A percentile compares a stretch with the other conserved stretches of the same genome.
Evolutionary conservation across 2,113 vertebrate genomes (phyloP).

Genomic region (Apeltes quadracus): DNA sequence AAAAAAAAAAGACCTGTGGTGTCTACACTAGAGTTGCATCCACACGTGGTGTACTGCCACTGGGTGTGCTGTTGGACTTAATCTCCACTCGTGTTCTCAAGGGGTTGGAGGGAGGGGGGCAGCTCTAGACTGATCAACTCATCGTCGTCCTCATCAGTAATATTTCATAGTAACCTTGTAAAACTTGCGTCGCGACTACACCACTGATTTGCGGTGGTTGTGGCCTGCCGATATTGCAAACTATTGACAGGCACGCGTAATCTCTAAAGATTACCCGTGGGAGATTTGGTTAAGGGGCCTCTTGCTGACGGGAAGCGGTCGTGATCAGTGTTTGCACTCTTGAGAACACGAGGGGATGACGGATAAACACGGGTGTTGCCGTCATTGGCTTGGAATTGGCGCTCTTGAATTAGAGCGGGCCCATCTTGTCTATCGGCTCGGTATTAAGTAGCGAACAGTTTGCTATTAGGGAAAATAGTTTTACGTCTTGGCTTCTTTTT

Average conservation of each 20-base stretch:
- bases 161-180: conserved; percentile 44
- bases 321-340: conserved; percentile 37
- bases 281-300: background rate
- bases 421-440: conserved; percentile 10
- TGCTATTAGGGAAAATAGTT: background rate
- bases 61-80: conserved; percentile 50
- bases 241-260: background rate
- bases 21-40: background rate
- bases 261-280: background rate
- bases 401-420: conserved; percentile 37
- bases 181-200: conserved; percentile 39
- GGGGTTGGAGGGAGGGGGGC: conserved; percentile 37
- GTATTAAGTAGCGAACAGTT: conserved; percentile 16
- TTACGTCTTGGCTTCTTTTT: background rate
- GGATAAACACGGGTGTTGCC: conserved; percentile 47
- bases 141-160: conserved; percentile 41
- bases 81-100: background rate
- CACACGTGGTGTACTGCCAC: conserved; percentile 28
- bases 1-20: too few species aligned
- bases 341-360: conserved; percentile 40
- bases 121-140: conserved; percentile 62
- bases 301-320: conserved; percentile 21
- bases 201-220: conserved; percentile 37
- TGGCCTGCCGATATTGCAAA: conserved; percentile 1
- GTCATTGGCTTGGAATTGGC: conserved; percentile 26